Conservation (phyloP, 2,113 vertebrate species). For the Pluvianellus socialis region DNA sequence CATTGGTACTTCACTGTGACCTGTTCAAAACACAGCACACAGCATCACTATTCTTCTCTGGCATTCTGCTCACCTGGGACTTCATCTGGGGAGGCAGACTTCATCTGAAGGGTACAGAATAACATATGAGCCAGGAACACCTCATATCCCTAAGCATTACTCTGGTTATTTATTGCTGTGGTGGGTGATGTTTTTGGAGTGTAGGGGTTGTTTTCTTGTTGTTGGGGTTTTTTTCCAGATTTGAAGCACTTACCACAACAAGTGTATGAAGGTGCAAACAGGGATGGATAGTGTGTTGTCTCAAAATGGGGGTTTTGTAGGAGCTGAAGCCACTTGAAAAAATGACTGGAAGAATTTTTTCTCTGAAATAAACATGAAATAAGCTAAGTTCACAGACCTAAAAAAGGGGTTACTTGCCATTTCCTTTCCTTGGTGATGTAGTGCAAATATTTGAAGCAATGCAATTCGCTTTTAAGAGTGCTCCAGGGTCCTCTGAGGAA, state of each 20-base stretch:
- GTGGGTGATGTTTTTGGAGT: fast-evolving
- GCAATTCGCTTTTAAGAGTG: background rate
- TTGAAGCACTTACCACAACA: background rate
- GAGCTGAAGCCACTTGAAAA: background rate
- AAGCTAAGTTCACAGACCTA: background rate
- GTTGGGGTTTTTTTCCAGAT: fast-evolving
- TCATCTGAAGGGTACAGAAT: background rate
- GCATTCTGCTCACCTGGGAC: background rate
- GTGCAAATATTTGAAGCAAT: background rate
- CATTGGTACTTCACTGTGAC: background rate
- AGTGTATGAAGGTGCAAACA: background rate
- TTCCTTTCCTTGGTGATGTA: background rate
- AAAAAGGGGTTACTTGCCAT: background rate
- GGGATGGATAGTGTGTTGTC: background rate
- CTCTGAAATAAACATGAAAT: background rate
- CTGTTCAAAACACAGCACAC: background rate
- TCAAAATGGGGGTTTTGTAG: background rate
- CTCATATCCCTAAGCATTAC: background rate
- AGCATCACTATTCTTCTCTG: background rate
- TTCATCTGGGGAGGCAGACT: background rate
- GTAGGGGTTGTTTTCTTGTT: background rate
- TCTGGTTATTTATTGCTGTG: fast-evolving
- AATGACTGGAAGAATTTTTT: background rate
- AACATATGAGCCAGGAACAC: background rate
- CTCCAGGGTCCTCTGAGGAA: background rate